A percentile compares a stretch with the other conserved stretches of the same genome.
Evolutionary conservation across 2,888 invertebrate species (phyloP).

Genomic region (Melanotus villosus): DNA sequence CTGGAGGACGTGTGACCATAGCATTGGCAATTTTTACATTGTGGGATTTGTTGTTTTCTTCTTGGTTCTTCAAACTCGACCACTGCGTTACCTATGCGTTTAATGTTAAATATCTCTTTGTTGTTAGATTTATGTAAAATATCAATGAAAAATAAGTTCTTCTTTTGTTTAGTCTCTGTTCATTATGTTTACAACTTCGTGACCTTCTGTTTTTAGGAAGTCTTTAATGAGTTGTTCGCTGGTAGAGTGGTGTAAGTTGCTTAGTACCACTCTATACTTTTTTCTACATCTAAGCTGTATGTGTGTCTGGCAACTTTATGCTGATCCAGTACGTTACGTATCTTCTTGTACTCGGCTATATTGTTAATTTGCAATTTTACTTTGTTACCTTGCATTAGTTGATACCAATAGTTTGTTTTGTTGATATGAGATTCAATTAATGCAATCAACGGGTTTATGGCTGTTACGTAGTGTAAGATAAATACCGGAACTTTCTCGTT

Average conservation of each 20-base stretch:
- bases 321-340: conserved; percentile 8
- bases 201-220: conserved; percentile 19
- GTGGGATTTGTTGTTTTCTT: too few species aligned
- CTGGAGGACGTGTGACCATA: too few species aligned
- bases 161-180: conserved; percentile 27
- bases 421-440: conserved; percentile 7
- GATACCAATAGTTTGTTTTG: conserved; percentile 3
- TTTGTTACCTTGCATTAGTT: too few species aligned
- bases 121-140: conserved; percentile 21
- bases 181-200: conserved; percentile 20
- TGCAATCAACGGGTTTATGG: not conserved
- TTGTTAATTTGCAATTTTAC: conserved; percentile 8
- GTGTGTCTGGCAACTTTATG: conserved; percentile 9
- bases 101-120: conserved; percentile 25
- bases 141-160: conserved; percentile 23
- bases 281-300: conserved; percentile 24
- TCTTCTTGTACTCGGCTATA: conserved; percentile 1
- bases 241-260: conserved; percentile 14
- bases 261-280: conserved; percentile 21
- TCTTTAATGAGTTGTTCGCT: conserved; percentile 12
- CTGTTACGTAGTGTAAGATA: conserved; percentile 13
- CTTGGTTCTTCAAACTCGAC: too few species aligned
- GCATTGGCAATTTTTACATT: too few species aligned
- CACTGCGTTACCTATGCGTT: too few species aligned
- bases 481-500: conserved; percentile 13